Conservation (phyloP, 2,888 invertebrate genomes). For the Dicyrtomina minuta region DNA sequence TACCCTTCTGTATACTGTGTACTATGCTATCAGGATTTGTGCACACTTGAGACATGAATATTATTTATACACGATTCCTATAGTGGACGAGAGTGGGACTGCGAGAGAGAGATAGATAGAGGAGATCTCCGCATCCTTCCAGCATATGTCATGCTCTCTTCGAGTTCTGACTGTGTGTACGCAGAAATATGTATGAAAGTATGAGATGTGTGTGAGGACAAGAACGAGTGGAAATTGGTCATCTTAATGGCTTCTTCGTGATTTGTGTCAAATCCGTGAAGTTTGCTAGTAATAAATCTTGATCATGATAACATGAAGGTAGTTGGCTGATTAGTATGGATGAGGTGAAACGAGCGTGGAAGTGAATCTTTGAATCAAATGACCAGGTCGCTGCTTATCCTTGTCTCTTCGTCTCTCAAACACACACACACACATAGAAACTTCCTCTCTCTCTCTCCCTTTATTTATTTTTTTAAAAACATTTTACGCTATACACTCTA, state of each 20-base stretch:
- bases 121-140: no score
- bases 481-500: no score
- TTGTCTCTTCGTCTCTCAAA: conserved; percentile 12
- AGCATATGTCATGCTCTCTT: no score
- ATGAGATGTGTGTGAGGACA: conserved; percentile 24
- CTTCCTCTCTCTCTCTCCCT: conserved; percentile 4
- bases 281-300: conserved; percentile 44
- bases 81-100: no score
- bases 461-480: neutral
- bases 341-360: conserved; percentile 31
- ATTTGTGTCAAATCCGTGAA: conserved; percentile 42
- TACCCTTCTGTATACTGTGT: no score
- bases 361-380: conserved; percentile 31
- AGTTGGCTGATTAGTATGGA: conserved; percentile 42
- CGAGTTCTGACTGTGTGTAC: no score
- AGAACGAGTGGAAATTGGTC: conserved; percentile 32
- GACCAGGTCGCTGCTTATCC: conserved; percentile 22
- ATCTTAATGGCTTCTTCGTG: conserved; percentile 39
- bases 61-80: no score
- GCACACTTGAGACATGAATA: no score
- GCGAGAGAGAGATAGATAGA: no score
- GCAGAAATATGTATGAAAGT: neutral
- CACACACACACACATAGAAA: neutral
- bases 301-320: conserved; percentile 32
- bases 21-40: no score